Evolutionary conservation across 2,113 vertebrate species (phyloP), one percentile per base, ranked within the genome.

Genomic region (Pollachius pollachius): DNA sequence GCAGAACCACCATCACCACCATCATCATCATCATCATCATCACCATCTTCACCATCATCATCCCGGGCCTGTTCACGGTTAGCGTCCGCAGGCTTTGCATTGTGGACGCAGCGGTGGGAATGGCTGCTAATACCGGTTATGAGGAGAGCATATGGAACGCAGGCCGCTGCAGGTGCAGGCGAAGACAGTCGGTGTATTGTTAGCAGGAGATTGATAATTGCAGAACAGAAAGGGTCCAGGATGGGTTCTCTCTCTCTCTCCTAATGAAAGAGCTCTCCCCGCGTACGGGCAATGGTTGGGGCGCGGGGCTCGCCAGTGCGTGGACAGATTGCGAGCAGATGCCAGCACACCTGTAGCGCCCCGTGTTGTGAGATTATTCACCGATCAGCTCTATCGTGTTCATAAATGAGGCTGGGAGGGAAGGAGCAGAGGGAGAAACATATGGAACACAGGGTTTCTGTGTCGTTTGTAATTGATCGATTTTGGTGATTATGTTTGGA

Each of bases 291-390:
- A 87, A 80, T 72, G 77, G 69, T 67, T 67, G 21, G 69, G 71
- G 71, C 34, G 62, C 15, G 59, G 75, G 75, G 76, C 69, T 70
- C 59, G 52, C 54, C 69, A 75, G 64, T 52, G 57, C 63, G 54
- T 70, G 74, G 76, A 86, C 86, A 90, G 89, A 90, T 90, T 90
- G 86, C 56, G 64, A 86, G 82, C 90, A 91, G 88, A 89, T 91
- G 87, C 84, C 63, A 18, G 61, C 60, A 66, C 84, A 91, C 90
- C 88, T 90, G 92, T 93, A 81, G 85, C 80, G 79, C 64, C 78
- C 83, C 72, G 84, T 74, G 52, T 66, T 77, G 59, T 69, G 64
- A 52, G 67, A 76, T 79, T 6, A 69, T 73, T 82, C 69, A 67
- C 13, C 70, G 30, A 21, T 25, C 3, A 64, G 16, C 12, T 74